Evolutionary conservation across 2,888 invertebrate species (phyloP).

Genomic region (Agrotis clavis): DNA sequence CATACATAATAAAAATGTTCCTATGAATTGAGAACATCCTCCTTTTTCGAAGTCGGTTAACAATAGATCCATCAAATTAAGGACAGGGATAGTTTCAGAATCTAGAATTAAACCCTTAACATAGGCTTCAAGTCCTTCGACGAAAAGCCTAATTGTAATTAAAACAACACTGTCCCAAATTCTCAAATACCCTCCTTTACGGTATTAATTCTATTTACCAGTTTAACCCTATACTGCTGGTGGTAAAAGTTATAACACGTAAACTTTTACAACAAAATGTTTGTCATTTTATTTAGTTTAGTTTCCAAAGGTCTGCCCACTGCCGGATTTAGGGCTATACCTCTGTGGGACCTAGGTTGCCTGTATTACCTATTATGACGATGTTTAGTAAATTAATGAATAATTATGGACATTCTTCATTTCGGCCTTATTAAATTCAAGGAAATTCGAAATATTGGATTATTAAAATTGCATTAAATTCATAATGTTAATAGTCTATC

Average conservation of each 20-base stretch:
- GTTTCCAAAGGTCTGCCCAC: background rate
- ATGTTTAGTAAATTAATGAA: no score
- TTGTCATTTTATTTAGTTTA: conserved; percentile 34
- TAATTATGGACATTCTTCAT: no score
- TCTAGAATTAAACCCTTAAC: background rate
- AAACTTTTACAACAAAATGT: conserved; percentile 36
- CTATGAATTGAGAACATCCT: no score
- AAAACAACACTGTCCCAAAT: conserved; percentile 31
- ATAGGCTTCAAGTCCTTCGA: background rate
- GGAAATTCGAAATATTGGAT: no score
- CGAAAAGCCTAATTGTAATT: conserved; percentile 35
- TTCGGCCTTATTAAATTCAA: no score
- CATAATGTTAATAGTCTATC: no score
- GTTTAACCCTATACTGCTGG: conserved; percentile 28
- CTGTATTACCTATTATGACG: background rate
- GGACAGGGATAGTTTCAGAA: background rate
- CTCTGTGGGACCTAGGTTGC: background rate
- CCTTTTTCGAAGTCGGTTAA: background rate
- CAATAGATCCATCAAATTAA: background rate
- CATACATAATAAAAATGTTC: no score
- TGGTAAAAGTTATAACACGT: conserved; percentile 32
- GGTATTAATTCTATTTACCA: conserved; percentile 42
- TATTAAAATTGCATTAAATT: no score
- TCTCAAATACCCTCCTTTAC: conserved; percentile 16
- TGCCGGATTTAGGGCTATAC: background rate